Evolutionary conservation across 2,888 invertebrate genomes (phyloP).

Genomic region (Beris morrisii): DNA sequence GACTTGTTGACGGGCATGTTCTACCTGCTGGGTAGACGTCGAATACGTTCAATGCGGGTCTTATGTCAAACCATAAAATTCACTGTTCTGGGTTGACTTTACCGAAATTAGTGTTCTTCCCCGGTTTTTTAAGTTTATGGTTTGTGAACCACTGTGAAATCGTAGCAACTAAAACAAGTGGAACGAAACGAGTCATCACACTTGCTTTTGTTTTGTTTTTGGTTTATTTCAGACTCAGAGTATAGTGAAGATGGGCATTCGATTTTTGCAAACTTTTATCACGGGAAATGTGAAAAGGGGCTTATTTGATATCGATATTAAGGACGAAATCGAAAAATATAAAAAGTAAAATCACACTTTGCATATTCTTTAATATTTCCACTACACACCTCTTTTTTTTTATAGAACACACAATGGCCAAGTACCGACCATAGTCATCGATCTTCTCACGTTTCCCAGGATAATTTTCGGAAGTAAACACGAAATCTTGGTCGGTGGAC

Average conservation of each 20-base stretch:
- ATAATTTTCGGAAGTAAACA: constrained; percentile 1
- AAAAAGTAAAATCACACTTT: constrained; percentile 7
- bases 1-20: too few relatives aligned
- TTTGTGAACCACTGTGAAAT: too few relatives aligned
- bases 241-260: constrained; percentile 16
- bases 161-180: too few relatives aligned
- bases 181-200: too few relatives aligned
- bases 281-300: constrained; percentile 13
- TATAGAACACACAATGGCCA: constrained; percentile 3
- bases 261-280: constrained; percentile 22
- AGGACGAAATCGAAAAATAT: constrained; percentile 11
- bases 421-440: constrained; percentile 29
- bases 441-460: constrained; percentile 16
- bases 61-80: too few relatives aligned
- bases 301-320: constrained; percentile 3
- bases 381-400: neutral
- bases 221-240: too few relatives aligned
- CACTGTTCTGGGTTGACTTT: too few relatives aligned
- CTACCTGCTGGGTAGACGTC: too few relatives aligned
- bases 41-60: too few relatives aligned
- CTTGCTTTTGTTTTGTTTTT: too few relatives aligned
- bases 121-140: too few relatives aligned
- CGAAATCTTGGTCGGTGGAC: constrained; percentile 33
- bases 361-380: neutral
- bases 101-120: too few relatives aligned